Evolutionary conservation across 2,113 vertebrate genomes (phyloP), one percentile per base, ranked within the genome.

Genomic region (Athene cunicularia): DNA sequence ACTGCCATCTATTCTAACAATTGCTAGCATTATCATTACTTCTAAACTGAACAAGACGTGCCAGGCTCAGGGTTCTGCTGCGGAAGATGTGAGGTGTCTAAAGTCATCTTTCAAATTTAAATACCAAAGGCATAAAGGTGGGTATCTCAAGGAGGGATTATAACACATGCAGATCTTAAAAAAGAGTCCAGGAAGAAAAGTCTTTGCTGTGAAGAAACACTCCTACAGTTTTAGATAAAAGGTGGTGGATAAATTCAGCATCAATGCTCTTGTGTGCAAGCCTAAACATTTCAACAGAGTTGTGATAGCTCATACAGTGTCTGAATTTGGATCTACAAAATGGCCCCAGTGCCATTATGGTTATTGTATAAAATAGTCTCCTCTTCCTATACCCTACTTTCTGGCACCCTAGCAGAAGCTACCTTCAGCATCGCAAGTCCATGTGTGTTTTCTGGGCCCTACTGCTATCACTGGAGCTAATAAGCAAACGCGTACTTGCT

Each of bases 81-180:
- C 76, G 87, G 73, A 76, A 96, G 67, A 88, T 4, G 6, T 39
- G 67, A 93, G 60, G 10, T 6, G 39, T 74, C 72, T 87, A 81
- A 94, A 94, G 71, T 83, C 63, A 60, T 58, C 66, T 50, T 90
- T 73, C 67, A 93, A 59, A 84, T 80, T 95, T 80, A 90, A 93
- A 94, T 85, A 86, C 72, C 75, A 72, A 71, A 93, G 23, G 39
- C 50, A 83, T 62, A 93, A 81, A 95, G 74, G 79, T 88, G 19
- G 5, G 24, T 37, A 16, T 67, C 79, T 37, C 11, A 6, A 86
- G 66, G 60, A 90, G 43, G 23, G 39, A 73, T 53, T 90, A 62
- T 41, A 71, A 52, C 18, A 43, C 24, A n/a, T 16, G 26, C n/a
- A 93, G 74, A 80, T 37, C n/a, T 88, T 83, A 11, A 58, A 76